Base-by-base conservation (phyloP, 2,888 invertebrate species). In the Tryphoninae sp. region DNA sequence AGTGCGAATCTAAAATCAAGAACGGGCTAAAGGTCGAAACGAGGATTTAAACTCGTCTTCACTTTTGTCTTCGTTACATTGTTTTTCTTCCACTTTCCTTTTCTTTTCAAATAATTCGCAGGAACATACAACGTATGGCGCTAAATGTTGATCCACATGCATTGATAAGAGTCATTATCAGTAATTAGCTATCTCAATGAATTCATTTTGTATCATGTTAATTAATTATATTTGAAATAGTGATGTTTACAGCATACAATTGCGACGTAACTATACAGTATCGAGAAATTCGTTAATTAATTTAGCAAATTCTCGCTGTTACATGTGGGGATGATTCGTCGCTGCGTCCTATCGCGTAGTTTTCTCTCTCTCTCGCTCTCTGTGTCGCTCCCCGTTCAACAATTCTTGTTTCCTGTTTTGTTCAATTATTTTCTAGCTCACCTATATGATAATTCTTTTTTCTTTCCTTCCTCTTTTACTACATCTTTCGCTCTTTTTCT, bases 161-260 rank as follows among this genome's bases (percentile, higher is more conserved):
- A 33, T 33, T 6, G 33, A 33, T 33, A 33, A 33, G 6, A 33
- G 33, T 33, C 4, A 7, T 33, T 33, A 6, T 33, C 33, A 7
- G 33, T 33, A 33, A 33, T 33, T 33, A 33, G 13, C 16, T 9
- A 55, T 55, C 6, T 55, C 19, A 55, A 55, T 55, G 55, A 55
- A 55, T 16, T 8, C 8, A 55, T 55, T 19, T 22, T 8, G 55
- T 19, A 69, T 84, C 55, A 40, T 81, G 75, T 80, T 80, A 76
- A 81, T 76, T 79, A 83, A 88, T 88, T 87, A 88, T 88, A 89
- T 88, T 88, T 89, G 85, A 88, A 89, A 88, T 87, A 88, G 86
- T 88, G 86, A 88, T 87, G 87, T 88, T 89, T 88, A 89, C 88
- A 88, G 87, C 86, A 88, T 88, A 89, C 87, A 88, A 87, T 89